Evolutionary conservation across 2,797 vertebrate genomes (phyloP).

Genomic region (Gobionotothen gibberifrons): DNA sequence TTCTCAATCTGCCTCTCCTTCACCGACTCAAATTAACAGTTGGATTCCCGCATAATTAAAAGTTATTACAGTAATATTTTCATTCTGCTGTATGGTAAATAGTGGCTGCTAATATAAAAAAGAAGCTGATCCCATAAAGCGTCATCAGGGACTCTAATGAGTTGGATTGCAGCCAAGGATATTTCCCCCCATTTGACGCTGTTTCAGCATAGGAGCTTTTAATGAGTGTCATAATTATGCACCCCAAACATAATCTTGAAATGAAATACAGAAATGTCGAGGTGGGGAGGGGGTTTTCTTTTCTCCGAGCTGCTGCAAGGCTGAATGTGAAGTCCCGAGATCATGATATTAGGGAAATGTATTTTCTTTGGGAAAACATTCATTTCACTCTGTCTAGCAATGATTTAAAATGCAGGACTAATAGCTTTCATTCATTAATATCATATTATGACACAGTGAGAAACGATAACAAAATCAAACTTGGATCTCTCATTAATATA

Average conservation of each 20-base stretch:
- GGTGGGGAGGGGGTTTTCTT: constrained; percentile 21
- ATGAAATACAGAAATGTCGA: constrained; percentile 65
- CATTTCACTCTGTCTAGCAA: constrained; percentile 54
- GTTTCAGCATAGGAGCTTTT: constrained; percentile 76
- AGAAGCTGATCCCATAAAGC: constrained; percentile 71
- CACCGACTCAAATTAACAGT: constrained; percentile 72
- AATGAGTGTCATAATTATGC: constrained; percentile 82
- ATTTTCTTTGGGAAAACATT: constrained; percentile 64
- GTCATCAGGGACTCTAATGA: constrained; percentile 78
- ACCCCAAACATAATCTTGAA: constrained; percentile 79
- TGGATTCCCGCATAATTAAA: constrained; percentile 74
- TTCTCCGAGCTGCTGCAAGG: constrained; percentile 59
- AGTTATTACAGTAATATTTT: constrained; percentile 80
- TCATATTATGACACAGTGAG: constrained; percentile 70
- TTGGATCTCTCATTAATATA: constrained; percentile 76
- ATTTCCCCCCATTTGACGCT: constrained; percentile 75
- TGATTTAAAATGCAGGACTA: constrained; percentile 72
- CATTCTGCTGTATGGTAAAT: constrained; percentile 73
- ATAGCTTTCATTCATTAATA: constrained; percentile 78
- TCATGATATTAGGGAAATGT: constrained; percentile 61
- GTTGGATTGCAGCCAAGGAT: constrained; percentile 77
- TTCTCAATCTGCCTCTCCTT: constrained; percentile 69
- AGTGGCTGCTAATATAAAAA: constrained; percentile 72
- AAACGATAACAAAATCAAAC: constrained; percentile 73
- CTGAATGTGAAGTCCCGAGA: constrained; percentile 62